phyloP scores from a whole-genome alignment of 2,113 vertebrate genomes.

The Cynoglossus semilaevis region DNA sequence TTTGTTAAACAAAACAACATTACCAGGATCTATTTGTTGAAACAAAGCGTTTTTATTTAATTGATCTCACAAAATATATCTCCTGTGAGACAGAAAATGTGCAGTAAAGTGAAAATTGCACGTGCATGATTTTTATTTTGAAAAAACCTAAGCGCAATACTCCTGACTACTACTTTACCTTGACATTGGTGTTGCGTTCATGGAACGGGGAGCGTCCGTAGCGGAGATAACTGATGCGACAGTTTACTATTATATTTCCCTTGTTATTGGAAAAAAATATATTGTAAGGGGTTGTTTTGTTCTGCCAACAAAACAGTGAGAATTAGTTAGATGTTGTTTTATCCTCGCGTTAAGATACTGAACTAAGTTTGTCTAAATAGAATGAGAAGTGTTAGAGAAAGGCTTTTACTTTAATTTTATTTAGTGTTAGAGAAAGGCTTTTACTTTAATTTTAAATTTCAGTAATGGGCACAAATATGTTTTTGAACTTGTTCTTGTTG shows the following conservation, averaged over 20 bases:
- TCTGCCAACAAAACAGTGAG: too few relatives aligned
- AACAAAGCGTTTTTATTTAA: neutral
- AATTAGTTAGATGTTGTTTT: too few relatives aligned
- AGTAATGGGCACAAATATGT: constrained; percentile 22
- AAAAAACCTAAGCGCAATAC: neutral
- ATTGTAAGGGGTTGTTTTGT: too few relatives aligned
- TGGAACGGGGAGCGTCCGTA: neutral
- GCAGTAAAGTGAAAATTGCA: too few relatives aligned
- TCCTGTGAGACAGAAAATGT: neutral
- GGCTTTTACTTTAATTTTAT: neutral
- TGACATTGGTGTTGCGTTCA: neutral
- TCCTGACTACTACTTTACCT: neutral
- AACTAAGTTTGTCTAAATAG: too few relatives aligned
- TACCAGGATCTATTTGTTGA: too few relatives aligned
- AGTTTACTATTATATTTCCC: too few relatives aligned
- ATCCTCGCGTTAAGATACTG: too few relatives aligned
- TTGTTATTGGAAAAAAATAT: too few relatives aligned
- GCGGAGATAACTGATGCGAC: neutral
- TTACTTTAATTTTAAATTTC: neutral
- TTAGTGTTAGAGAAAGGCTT: too few relatives aligned
- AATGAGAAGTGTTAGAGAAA: too few relatives aligned
- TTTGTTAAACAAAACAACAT: neutral
- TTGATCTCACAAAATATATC: neutral
- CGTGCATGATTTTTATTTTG: constrained; percentile 28
- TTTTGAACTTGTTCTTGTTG: neutral